Evolutionary conservation across 53 echinoderm and acorn worm species (phyloP), one percentile per base, ranked within the genome.

Genomic region (Zoroaster sp.): DNA sequence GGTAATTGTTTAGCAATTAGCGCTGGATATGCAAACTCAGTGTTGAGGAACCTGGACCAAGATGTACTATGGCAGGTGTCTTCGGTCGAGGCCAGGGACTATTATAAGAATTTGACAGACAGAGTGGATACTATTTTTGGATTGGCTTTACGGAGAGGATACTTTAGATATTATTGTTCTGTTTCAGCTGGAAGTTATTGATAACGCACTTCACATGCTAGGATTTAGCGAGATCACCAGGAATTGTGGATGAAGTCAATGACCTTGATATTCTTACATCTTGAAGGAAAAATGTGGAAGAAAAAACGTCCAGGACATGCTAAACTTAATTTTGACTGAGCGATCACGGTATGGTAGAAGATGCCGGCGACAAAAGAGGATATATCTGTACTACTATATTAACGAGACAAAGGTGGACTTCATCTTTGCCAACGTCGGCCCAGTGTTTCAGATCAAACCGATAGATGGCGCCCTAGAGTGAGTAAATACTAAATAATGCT

Each of bases 341-440:
- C 63, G 97, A 97, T 75, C 97, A 97, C 46, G 97, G 97, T 3
- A 91, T 92, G 37, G 75, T 81, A n/a, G 14, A 83, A 90, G 23
- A 83, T 72, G 25, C 88, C 90, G 7, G 46, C 59, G 0, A 75
- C n/a, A 75, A 2, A 80, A 93, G 18, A 52, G 87, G 39, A 73
- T 97, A 43, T 69, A 59, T 45, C 53, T 97, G 14, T 92, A 92
- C 69, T 95, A 97, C 55, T 97, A 97, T 63, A 89, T 97, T 37
- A 87, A 97, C 66, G 44, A 75, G 39, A 73, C 40, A n/a, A 89
- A 95, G 17, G 83, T 97, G 7, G 95, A 95, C 32, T 94, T 93
- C 51, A 81, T 91, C 55, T 77, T 97, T 20, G 89, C 90, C 1
- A 92, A 94, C 51, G 88, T 90, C 66, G 95, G 95, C 0, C 92